Base-by-base conservation (phyloP, 2,797 vertebrate genomes). In the Rhincodon typus region DNA sequence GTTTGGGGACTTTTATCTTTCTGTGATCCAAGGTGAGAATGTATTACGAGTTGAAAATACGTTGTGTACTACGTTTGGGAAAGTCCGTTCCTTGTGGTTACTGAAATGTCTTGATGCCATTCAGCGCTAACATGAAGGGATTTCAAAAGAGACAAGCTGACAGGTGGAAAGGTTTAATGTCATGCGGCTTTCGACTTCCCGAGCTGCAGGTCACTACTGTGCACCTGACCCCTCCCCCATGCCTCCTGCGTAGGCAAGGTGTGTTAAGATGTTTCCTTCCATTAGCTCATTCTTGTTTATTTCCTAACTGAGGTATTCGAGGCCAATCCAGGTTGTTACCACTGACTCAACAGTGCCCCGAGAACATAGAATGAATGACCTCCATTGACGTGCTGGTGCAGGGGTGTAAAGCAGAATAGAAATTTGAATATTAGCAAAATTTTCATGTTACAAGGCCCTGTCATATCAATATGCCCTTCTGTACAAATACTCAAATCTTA, bases 21-120 rank as follows among this genome's bases (percentile, higher is more conserved):
- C 66, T n/a, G 34, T n/a, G n/a, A 38, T 38, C 88, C 62, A 93
- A 93, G 90, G 90, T 93, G 90, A 69, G n/a, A 93, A 93, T 42
- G 42, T 23, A 69, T 93, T 38, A 69, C 67, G 8, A 42, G 21
- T 42, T 69, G 82, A 93, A 93, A 69, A 69, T 21, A 69, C 69
- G n/a, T 93, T 93, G 38, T 25, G 62, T 67, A 67, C 90, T 1
- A 42, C 42, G 90, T 15, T 21, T 50, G 46, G 90, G 90, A 93
- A 93, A 93, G 90, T 93, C 62, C 90, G n/a, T 7, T 69, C n/a
- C 19, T 69, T 66, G 62, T 69, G 90, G 66, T 93, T 93, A 93
- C 90, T 93, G 62, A 93, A 93, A 93, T 93, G 90, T 93, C 66
- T 93, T 42, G 90, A 21, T 69, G 66, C 23, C 66, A 69, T 42